Percentiles rank a stretch among this genome's conserved stretches.
phyloP scores from a whole-genome alignment of 2,113 vertebrate genomes.

The Salvelinus fontinalis region DNA sequence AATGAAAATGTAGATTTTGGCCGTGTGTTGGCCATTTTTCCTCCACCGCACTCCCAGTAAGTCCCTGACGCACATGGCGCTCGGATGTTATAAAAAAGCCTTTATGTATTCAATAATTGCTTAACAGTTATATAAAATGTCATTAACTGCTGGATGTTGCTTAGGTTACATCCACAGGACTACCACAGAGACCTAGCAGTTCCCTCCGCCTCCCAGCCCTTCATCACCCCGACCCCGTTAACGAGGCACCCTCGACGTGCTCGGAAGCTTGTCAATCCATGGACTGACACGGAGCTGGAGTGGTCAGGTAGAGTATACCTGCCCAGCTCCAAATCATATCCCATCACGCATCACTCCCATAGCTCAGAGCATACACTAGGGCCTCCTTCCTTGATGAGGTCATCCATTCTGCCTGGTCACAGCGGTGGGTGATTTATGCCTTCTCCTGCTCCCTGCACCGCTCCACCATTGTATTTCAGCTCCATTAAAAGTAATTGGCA shows the following conservation, averaged over 20 bases:
- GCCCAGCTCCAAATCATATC: not conserved
- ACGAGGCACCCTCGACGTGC: conserved; percentile 33
- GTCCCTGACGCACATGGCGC: conserved; percentile 69
- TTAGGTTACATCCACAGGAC: conserved; percentile 58
- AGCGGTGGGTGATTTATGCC: conserved; percentile 37
- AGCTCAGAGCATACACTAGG: conserved; percentile 18
- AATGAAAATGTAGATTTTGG: conserved; percentile 94
- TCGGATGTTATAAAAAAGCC: conserved; percentile 80
- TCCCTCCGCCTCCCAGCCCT: not conserved
- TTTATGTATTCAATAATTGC: conserved; percentile 87
- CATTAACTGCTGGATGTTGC: conserved; percentile 74
- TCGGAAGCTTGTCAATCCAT: conserved; percentile 40
- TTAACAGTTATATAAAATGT: conserved; percentile 74
- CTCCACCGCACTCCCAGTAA: conserved; percentile 70
- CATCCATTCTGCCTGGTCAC: conserved; percentile 35
- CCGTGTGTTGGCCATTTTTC: conserved; percentile 68
- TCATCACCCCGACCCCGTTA: conserved; percentile 22
- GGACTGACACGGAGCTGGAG: conserved; percentile 2
- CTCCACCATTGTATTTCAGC: conserved; percentile 50
- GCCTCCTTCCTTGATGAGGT: conserved; percentile 51
- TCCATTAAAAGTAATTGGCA: conserved; percentile 66
- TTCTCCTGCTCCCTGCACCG: conserved; percentile 17
- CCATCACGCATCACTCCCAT: conserved; percentile 34
- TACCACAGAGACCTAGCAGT: conserved; percentile 20
- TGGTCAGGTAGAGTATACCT: conserved; percentile 17